Conservation (phyloP, 2,113 vertebrate genomes). For the Passer domesticus region DNA sequence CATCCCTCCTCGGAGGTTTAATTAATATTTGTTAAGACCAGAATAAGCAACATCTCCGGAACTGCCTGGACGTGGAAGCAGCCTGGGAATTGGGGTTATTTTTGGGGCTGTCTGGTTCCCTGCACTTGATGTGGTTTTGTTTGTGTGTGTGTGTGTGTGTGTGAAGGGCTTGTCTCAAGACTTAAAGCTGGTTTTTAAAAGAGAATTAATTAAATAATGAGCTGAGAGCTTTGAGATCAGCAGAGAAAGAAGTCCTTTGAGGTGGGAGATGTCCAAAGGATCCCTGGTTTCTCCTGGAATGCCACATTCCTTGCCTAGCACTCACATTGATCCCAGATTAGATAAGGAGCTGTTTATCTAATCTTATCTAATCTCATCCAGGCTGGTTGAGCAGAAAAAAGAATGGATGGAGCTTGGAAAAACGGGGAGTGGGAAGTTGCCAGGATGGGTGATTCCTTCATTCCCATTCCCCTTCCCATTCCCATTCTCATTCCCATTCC, state of each 20-base stretch:
- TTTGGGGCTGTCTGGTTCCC: slow-evolving; percentile 8
- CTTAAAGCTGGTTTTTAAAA: background rate
- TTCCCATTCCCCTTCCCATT: background rate
- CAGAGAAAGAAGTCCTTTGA: background rate
- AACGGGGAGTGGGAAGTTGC: background rate
- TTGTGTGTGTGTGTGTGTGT: background rate
- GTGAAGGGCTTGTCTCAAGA: background rate
- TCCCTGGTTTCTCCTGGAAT: background rate
- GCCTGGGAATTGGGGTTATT: slow-evolving; percentile 26
- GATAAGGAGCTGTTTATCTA: background rate
- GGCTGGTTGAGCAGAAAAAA: background rate
- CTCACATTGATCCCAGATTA: background rate
- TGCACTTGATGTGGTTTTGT: background rate
- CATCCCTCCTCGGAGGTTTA: slow-evolving; percentile 7
- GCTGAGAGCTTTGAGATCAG: background rate
- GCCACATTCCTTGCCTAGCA: background rate
- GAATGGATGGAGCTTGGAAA: background rate
- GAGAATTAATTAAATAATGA: background rate
- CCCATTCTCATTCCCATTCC: too few relatives aligned
- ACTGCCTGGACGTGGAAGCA: background rate
- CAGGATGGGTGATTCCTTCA: background rate
- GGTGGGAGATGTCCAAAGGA: background rate
- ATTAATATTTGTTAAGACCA: background rate
- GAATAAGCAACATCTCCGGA: background rate
- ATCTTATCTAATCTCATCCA: background rate